Evolutionary conservation across 2,797 vertebrate genomes (phyloP).

Genomic region (Mormyrops attenuatus): DNA sequence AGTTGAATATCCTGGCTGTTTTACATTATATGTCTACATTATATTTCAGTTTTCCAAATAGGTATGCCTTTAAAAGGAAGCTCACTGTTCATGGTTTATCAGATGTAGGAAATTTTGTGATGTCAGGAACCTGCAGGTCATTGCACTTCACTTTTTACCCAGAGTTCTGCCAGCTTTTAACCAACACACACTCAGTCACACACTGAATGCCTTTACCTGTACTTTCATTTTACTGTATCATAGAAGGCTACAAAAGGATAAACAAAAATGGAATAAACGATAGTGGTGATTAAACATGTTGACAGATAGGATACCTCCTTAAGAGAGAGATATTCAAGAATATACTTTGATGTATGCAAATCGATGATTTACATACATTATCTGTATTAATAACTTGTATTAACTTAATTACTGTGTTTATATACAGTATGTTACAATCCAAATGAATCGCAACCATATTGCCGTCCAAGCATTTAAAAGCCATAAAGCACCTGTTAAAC

Average conservation of each 20-base stretch:
- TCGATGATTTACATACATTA: not conserved
- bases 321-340: not conserved
- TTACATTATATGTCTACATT: not conserved
- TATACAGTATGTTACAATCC: not conserved
- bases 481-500: not conserved
- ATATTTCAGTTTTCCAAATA: not conserved
- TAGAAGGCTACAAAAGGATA: not conserved
- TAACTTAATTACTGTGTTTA: not conserved
- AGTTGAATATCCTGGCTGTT: not conserved
- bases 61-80: not conserved
- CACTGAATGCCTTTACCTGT: slow-evolving; percentile 26
- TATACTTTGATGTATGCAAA: not conserved
- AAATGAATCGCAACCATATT: no score
- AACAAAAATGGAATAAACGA: not conserved
- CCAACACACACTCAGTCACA: slow-evolving; percentile 32
- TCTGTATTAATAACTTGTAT: not conserved
- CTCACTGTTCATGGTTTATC: not conserved
- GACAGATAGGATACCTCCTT: not conserved
- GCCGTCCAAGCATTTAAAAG: no score
- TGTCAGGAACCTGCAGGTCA: not conserved
- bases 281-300: not conserved
- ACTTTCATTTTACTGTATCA: not conserved
- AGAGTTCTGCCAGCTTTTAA: slow-evolving; percentile 23
- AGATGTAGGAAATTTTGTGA: not conserved
- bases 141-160: not conserved